phyloP scores from a whole-genome alignment of 1,140 invertebrate species.

The Solenopsis invicta region DNA sequence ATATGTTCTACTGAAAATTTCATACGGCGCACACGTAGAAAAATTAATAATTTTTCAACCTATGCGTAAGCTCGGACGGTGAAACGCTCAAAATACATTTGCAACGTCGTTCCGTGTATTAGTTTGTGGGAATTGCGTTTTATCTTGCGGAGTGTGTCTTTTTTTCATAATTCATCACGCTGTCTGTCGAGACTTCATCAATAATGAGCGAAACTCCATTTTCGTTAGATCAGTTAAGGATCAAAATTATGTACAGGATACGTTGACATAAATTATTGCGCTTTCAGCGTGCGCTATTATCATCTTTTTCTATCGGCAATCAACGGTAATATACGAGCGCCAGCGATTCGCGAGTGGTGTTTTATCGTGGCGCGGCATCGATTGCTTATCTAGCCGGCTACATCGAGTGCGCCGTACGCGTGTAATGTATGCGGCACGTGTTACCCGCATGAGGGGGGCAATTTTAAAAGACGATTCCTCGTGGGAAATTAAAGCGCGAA shows the following conservation, averaged over 20 bases:
- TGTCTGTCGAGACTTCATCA: background rate
- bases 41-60: background rate
- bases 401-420: constrained; percentile 26
- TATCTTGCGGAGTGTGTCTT: background rate
- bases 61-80: background rate
- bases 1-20: background rate
- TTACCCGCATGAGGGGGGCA: constrained; percentile 41
- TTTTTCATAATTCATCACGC: constrained; percentile 21
- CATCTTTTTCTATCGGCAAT: constrained; percentile 40
- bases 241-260: constrained; percentile 42
- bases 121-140: background rate
- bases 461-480: constrained; percentile 59
- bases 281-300: constrained; percentile 53
- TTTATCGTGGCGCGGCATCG: constrained; percentile 57
- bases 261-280: constrained; percentile 44
- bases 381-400: constrained; percentile 52
- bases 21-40: background rate
- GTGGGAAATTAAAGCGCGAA: constrained; percentile 64
- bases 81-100: background rate
- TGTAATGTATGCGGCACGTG: constrained; percentile 60
- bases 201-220: constrained; percentile 11
- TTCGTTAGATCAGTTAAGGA: constrained; percentile 35
- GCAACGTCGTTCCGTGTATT: background rate
- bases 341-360: constrained; percentile 40
- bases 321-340: constrained; percentile 42